phyloP scores from a whole-genome alignment of 2,113 vertebrate species.

The Smithornis capensis region DNA sequence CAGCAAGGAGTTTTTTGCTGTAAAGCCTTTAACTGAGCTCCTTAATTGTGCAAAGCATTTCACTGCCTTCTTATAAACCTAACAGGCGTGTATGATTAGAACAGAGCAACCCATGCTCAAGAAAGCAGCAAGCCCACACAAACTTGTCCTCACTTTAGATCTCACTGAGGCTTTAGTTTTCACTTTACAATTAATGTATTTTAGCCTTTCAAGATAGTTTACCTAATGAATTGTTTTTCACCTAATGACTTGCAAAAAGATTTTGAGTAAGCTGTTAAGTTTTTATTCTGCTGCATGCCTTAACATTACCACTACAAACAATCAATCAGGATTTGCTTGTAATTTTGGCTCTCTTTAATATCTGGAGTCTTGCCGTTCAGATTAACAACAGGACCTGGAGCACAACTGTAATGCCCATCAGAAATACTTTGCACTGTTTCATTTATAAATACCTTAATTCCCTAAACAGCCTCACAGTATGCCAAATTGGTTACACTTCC shows the following conservation, averaged over 20 bases:
- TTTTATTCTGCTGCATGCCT: neutral
- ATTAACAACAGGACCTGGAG: neutral
- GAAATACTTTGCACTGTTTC: neutral
- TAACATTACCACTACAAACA: neutral
- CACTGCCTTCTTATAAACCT: neutral
- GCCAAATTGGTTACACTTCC: neutral
- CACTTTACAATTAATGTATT: neutral
- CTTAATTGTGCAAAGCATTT: neutral
- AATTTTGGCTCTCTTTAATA: neutral
- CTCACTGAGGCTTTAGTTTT: neutral
- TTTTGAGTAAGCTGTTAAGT: neutral
- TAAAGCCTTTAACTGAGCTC: neutral
- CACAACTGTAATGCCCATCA: neutral
- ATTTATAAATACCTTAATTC: neutral
- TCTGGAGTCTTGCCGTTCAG: neutral
- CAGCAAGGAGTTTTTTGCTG: neutral
- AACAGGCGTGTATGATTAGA: neutral
- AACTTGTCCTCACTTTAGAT: neutral
- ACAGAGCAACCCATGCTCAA: neutral
- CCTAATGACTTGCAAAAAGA: neutral
- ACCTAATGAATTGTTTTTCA: neutral
- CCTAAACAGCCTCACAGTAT: neutral
- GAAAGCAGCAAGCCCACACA: neutral
- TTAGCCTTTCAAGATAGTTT: neutral
- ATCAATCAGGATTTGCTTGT: neutral